phyloP scores from a whole-genome alignment of 2,888 invertebrate genomes.

The Caenorhabditis sp. region DNA sequence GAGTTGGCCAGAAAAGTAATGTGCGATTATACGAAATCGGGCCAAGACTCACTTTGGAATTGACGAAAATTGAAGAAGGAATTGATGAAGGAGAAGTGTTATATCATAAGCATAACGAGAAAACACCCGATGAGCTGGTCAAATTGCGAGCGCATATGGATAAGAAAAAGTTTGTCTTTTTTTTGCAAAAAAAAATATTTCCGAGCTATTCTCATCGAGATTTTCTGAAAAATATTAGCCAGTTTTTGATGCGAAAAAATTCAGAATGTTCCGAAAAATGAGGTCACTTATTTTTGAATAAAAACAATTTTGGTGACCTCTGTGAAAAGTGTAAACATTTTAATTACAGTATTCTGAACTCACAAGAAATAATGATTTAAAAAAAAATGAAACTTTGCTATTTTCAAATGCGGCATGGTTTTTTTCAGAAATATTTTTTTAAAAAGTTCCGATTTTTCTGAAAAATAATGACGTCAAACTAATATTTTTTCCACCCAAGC shows the following conservation, averaged over 20 bases:
- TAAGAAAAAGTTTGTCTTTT: conserved; percentile 32
- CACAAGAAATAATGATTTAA: no score
- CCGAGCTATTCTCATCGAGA: neutral
- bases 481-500: neutral
- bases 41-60: conserved; percentile 82
- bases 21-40: conserved; percentile 84
- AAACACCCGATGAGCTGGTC: conserved; percentile 57
- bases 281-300: no score
- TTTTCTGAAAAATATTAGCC: no score
- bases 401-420: no score
- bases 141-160: conserved; percentile 40
- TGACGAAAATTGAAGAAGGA: conserved; percentile 92
- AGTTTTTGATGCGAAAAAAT: no score
- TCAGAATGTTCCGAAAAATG: no score
- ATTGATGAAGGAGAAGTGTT: conserved; percentile 83
- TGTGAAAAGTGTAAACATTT: no score
- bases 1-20: conserved; percentile 62
- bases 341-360: no score
- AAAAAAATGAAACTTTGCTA: no score
- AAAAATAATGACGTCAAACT: neutral
- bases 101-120: conserved; percentile 64
- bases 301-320: no score
- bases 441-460: no score
- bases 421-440: no score
- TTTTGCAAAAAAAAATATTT: neutral